phyloP scores from a whole-genome alignment of 2,113 vertebrate species.

The Sylvilagus bachmani region DNA sequence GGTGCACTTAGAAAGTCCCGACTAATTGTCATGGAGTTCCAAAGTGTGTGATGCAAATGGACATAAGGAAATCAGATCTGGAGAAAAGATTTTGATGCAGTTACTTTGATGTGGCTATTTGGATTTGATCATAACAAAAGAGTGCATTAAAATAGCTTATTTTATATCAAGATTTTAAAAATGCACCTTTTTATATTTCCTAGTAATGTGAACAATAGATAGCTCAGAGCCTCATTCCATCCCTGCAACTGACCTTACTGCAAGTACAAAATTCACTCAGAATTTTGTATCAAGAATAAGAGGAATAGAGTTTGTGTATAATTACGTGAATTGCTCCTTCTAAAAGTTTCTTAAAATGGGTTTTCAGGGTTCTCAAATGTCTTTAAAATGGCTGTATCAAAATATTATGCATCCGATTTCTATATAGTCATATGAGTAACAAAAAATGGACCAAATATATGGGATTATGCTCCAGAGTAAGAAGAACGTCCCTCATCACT shows the following conservation, averaged over 20 bases:
- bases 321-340: conserved; percentile 29
- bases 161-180: not conserved
- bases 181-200: not conserved
- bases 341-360: conserved; percentile 25
- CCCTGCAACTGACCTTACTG: not conserved
- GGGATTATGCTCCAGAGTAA: not conserved
- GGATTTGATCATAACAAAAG: conserved; percentile 31
- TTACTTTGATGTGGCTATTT: not conserved
- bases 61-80: not conserved
- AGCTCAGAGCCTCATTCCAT: not conserved
- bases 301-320: not conserved
- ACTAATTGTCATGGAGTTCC: not conserved
- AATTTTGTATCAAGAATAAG: not conserved
- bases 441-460: not conserved
- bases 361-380: conserved; percentile 17
- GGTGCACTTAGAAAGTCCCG: not conserved
- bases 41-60: not conserved
- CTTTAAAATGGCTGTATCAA: conserved; percentile 33
- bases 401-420: conserved; percentile 20
- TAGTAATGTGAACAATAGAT: not conserved
- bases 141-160: not conserved
- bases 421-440: not conserved
- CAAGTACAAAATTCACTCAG: not conserved
- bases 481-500: no score
- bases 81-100: not conserved